Base-by-base conservation (phyloP, 1,140 invertebrate genomes). In the Zaprionus capensis region DNA sequence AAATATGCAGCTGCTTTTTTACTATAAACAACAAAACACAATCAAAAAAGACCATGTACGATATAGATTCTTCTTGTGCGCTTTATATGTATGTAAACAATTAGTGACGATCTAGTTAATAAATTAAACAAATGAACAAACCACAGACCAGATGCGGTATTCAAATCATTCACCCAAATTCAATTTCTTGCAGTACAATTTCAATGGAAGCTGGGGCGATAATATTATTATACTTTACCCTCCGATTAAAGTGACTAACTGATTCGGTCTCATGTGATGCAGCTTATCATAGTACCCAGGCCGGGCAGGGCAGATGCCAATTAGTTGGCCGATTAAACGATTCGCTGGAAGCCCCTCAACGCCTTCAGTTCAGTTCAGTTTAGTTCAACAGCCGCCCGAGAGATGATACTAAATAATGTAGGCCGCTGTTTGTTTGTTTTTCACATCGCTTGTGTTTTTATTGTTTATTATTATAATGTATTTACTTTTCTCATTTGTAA, bases 401-500 rank as follows among this genome's bases (percentile, higher is more conserved):
- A 53, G 20, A 59, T 44, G 4, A 63, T 53, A 12, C 3, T 63
- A 64, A 41, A 76, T 55, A 64, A 64, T 53, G 58, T 17, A 17
- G 9, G 36, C 11, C 55, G 4, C 4, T 12, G 20, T 22, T 63
- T 57, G 20, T 64, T 67, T 38, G 26, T 71, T 72, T 70, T 79
- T 81, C 46, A 86, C 72, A 82, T 76, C 68, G 72, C 67, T 69
- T 81, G 53, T 65, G 26, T 31, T 70, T 81, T 75, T 71, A 41
- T 38, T 62, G 49, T 28, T 62, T 63, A 55, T 63, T 70, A 41
- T 62, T 67, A 67, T 84, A 17, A 55, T 65, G 74, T 56, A 69
- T 82, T 80, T 34, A 28, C 61, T 62, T 81, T 88, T 81, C 41
- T 88, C 68, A 78, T 81, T 88, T 88, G 31, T 80, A 87, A 87